These are phyloP conservation scores for Himalopsyche kuldschensis DNA, from an alignment of 2,888 invertebrate genomes.

Conservation along the genomic window DNA sequence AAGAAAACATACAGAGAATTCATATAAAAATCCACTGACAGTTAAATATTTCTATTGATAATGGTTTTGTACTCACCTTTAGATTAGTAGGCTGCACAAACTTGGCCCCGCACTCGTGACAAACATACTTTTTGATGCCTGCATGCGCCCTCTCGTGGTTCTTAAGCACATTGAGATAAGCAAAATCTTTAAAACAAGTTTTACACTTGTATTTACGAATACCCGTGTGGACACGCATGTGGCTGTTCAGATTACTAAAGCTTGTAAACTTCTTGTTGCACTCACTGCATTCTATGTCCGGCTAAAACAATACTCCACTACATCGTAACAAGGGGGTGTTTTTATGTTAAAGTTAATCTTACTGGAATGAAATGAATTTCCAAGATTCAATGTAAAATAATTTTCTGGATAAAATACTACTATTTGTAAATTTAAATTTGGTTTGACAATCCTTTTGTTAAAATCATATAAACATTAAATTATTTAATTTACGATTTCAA, in stretches of 20 bases:
- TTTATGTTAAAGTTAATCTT: too few species aligned
- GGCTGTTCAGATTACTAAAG: constrained; percentile 61
- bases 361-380: background rate
- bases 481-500: too few species aligned
- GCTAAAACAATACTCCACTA: constrained; percentile 45
- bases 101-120: constrained; percentile 68
- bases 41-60: background rate
- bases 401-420: background rate
- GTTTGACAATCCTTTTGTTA: too few species aligned
- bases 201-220: constrained; percentile 53
- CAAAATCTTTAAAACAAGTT: constrained; percentile 56
- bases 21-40: background rate
- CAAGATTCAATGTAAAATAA: background rate
- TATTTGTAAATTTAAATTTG: too few species aligned
- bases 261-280: constrained; percentile 58
- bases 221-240: constrained; percentile 56
- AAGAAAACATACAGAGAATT: background rate
- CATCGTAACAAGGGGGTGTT: background rate
- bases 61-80: constrained; percentile 46
- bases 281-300: constrained; percentile 54
- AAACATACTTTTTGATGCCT: constrained; percentile 69
- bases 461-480: too few species aligned
- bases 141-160: constrained; percentile 57
- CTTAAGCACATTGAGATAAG: constrained; percentile 57
- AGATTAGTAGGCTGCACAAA: constrained; percentile 55